Evolutionary conservation across 2,888 invertebrate species (phyloP).

Genomic region (Clitarchus hookeri): DNA sequence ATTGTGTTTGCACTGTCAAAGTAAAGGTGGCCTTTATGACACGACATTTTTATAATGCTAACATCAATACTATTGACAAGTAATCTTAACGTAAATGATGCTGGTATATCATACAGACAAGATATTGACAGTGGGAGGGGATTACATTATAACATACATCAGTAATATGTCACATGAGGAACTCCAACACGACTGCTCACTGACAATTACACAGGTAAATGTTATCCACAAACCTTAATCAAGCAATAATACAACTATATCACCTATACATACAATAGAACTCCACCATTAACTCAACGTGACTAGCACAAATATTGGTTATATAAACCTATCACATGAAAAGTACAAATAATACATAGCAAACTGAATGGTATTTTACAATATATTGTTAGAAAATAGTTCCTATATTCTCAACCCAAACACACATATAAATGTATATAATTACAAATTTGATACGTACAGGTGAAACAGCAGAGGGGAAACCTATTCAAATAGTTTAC

Average conservation of each 20-base stretch:
- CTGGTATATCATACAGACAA: not conserved
- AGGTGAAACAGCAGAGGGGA: not conserved
- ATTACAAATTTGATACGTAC: not conserved
- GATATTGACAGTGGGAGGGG: not conserved
- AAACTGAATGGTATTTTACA: not conserved
- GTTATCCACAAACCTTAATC: not conserved
- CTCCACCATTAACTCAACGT: conserved; percentile 22
- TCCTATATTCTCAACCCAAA: not conserved
- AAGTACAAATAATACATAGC: not conserved
- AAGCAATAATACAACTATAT: not conserved
- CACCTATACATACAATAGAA: not conserved
- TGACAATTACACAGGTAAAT: not conserved
- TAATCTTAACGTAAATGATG: not conserved
- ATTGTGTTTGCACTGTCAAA: not conserved
- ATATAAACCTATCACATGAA: conserved; percentile 40
- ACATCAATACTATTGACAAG: not conserved
- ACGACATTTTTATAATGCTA: not conserved
- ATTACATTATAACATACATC: not conserved
- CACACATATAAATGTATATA: not conserved
- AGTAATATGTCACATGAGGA: not conserved
- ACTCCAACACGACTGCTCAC: not conserved
- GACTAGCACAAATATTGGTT: conserved; percentile 40
- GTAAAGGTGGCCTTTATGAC: not conserved
- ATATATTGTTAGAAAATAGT: not conserved
- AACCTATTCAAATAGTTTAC: not conserved